phyloP scores from a whole-genome alignment of 2,797 vertebrate genomes.

The Spinus olivaceus region DNA sequence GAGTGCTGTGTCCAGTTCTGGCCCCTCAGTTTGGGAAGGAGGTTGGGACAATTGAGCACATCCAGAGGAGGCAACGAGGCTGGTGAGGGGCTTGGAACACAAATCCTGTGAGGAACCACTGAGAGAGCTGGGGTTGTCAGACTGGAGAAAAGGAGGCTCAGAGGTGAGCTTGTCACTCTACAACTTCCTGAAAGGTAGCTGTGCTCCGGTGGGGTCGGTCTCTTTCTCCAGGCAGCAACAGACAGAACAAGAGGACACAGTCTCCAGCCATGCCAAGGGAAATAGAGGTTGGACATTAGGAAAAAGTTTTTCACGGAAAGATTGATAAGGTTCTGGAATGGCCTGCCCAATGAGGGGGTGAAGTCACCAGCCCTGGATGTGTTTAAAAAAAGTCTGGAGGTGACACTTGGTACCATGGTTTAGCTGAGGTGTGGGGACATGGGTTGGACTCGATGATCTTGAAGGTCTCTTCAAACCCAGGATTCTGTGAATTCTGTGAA shows the following conservation, averaged over 20 bases:
- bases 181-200: neutral
- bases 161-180: neutral
- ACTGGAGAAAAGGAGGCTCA: neutral
- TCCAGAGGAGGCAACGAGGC: neutral
- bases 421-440: neutral
- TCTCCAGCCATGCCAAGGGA: neutral
- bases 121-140: neutral
- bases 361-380: neutral
- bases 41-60: neutral
- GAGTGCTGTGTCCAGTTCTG: neutral
- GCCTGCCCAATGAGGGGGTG: neutral
- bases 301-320: neutral
- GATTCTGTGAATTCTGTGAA: neutral
- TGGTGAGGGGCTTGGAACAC: neutral
- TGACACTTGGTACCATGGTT: accelerated
- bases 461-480: neutral
- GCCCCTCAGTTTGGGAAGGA: neutral
- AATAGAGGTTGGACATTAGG: neutral
- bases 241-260: neutral
- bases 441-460: neutral
- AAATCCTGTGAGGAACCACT: neutral
- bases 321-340: neutral
- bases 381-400: neutral
- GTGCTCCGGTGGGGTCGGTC: no score
- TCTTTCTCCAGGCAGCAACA: neutral